phyloP scores from a whole-genome alignment of 2,113 vertebrate genomes.

The Solenodon paradoxus region DNA sequence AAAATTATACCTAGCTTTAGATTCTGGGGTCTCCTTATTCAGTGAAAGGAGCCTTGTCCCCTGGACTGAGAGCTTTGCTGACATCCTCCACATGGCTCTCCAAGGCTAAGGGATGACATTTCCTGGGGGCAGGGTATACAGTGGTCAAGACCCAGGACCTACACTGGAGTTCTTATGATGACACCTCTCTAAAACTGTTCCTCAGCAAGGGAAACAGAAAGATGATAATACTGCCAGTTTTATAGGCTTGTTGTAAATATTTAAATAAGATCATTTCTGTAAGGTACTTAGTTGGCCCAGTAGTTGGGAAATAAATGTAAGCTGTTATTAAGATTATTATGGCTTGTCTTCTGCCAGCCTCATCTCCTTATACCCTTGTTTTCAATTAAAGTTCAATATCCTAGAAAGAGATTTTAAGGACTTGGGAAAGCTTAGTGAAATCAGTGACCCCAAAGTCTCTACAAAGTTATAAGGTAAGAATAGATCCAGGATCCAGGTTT shows the following conservation, averaged over 20 bases:
- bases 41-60: background rate
- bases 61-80: background rate
- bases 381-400: background rate
- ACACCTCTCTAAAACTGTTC: background rate
- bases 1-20: background rate
- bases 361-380: background rate
- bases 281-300: background rate
- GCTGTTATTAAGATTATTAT: background rate
- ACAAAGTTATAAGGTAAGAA: background rate
- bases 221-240: background rate
- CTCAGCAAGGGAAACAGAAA: background rate
- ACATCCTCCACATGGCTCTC: background rate
- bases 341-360: background rate
- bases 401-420: background rate
- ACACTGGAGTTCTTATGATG: background rate
- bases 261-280: background rate
- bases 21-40: background rate
- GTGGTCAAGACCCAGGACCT: background rate
- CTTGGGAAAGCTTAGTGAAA: background rate
- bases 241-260: background rate
- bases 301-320: background rate
- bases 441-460: background rate
- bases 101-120: background rate
- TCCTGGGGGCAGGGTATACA: background rate
- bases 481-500: background rate